phyloP scores from a whole-genome alignment of 2,888 invertebrate species.

The Agapostemon virescens region DNA sequence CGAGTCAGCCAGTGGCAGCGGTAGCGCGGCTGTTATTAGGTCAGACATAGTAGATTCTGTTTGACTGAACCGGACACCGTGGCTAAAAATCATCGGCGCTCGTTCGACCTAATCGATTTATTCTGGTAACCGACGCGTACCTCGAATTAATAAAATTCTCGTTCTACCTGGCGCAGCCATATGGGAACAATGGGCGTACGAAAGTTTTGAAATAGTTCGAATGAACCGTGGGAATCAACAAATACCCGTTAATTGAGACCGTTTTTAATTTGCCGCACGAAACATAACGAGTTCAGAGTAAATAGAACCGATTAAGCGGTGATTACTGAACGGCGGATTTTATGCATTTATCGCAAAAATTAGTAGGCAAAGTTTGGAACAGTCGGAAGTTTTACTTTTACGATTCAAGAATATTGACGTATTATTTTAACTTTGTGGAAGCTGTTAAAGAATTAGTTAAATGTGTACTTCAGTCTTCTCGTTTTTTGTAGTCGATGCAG shows the following conservation, averaged over 20 bases:
- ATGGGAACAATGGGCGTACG: neutral
- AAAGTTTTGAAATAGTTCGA: neutral
- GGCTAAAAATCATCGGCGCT: neutral
- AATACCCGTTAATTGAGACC: neutral
- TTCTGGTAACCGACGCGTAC: neutral
- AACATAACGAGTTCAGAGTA: neutral
- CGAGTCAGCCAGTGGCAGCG: slow-evolving; percentile 50
- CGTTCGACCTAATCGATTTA: neutral
- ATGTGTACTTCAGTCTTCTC: neutral
- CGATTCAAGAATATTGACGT: neutral
- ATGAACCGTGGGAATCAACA: slow-evolving; percentile 1
- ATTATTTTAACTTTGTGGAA: neutral
- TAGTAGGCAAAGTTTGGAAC: neutral
- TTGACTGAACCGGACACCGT: neutral
- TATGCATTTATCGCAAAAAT: neutral
- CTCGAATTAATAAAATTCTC: neutral
- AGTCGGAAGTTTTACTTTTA: neutral
- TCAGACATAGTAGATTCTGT: slow-evolving; percentile 34
- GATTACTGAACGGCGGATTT: neutral
- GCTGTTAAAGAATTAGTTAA: too few relatives aligned
- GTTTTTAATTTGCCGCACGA: neutral
- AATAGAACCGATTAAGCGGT: neutral
- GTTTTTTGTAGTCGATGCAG: neutral
- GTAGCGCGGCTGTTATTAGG: slow-evolving; percentile 44
- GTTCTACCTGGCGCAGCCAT: neutral